Evolutionary conservation across 2,888 invertebrate species (phyloP), one percentile per base, ranked within the genome.

Genomic region (Acronicta alni): DNA sequence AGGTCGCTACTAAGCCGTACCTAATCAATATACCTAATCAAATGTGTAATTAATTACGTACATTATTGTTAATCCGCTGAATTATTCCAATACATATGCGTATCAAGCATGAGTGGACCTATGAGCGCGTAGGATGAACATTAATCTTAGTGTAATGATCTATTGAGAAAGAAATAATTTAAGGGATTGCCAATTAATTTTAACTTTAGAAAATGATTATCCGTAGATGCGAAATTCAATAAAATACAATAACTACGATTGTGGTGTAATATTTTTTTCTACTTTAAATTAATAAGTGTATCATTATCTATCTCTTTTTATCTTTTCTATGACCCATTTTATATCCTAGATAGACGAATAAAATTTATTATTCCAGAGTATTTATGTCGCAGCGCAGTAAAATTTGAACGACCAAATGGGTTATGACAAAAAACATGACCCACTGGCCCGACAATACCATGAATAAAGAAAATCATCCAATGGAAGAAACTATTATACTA

Each of bases 401-500:
- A 2, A 30, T 3, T 30, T 30, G 23, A 26, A 10, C 14, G 14
- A 14, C 2, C 35, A 35, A 35, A 35, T n/a, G 6, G 35, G 35
- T n/a, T 35, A 6, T n/a, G 6, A 6, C 49, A 35, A 46, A 44
- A 38, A 55, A 41, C 37, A 38, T 2, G n/a, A 2, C 9, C 23
- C 9, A 23, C 16, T 32, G 51, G 23, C 12, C 35, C 37, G 38
- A 65, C 38, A 14, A 18, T 65, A 62, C 49, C 32, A 35, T 48
- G 47, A 44, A 63, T 60, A 59, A 59, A 71, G 46, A 57, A 67
- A 48, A 47, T 32, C 39, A 41, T 58, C 45, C 47, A 71, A 54
- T 60, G 38, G 49, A 72, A 65, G 62, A 67, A 75, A 69, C 70
- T 67, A 65, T 63, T 67, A 59, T 58, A 67, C 63, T 53, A 63